Evolutionary conservation across 1,140 invertebrate species (phyloP).

Genomic region (Thaumatotibia leucotreta): DNA sequence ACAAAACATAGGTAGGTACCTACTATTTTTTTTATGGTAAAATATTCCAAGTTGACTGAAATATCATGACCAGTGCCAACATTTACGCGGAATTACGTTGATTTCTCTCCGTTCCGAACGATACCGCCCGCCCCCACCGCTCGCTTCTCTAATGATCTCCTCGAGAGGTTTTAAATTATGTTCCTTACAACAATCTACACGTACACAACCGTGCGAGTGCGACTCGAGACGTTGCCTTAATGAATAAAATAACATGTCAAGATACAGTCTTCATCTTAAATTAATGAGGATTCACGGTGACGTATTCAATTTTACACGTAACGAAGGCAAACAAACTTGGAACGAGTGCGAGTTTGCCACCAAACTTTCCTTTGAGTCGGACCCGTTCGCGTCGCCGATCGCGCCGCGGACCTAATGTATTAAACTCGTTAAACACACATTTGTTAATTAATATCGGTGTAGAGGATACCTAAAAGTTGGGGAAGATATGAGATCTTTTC

Average conservation of each 20-base stretch:
- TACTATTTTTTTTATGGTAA: not conserved
- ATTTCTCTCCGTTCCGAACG: not conserved
- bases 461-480: slow-evolving; percentile 69
- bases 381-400: slow-evolving; percentile 1
- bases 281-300: slow-evolving; percentile 69
- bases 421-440: slow-evolving; percentile 49
- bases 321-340: slow-evolving; percentile 70
- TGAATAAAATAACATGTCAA: slow-evolving; percentile 76
- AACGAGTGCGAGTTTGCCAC: slow-evolving; percentile 24
- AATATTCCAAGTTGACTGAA: not conserved
- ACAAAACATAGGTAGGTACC: too few relatives aligned
- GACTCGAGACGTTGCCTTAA: slow-evolving; percentile 57
- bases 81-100: not conserved
- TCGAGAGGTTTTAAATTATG: slow-evolving; percentile 70
- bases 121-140: slow-evolving; percentile 15
- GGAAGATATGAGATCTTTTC: slow-evolving; percentile 33
- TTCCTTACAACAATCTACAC: slow-evolving; percentile 68
- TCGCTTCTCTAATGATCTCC: slow-evolving; percentile 58
- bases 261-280: slow-evolving; percentile 74
- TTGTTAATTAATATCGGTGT: slow-evolving; percentile 67
- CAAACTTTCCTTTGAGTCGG: slow-evolving; percentile 39
- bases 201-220: slow-evolving; percentile 53
- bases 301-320: slow-evolving; percentile 74
- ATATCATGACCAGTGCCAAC: not conserved
- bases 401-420: slow-evolving; percentile 39